A percentile compares a stretch with the other conserved stretches of the same genome.
Evolutionary conservation across 2,888 invertebrate species (phyloP).

Genomic region (Mesorhabditis belari): DNA sequence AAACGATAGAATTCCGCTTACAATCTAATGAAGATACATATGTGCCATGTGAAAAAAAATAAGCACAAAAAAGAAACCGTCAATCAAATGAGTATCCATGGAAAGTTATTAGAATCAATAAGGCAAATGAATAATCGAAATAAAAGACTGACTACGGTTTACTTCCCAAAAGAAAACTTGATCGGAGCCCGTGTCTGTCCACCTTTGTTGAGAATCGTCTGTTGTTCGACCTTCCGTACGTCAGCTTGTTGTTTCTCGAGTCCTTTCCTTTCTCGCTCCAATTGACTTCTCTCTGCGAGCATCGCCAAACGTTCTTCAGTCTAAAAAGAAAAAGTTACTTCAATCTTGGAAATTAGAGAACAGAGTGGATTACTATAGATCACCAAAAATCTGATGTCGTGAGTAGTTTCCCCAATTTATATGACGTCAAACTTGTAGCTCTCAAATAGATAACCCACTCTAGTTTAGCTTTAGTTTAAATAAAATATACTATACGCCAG

Average conservation of each 20-base stretch:
- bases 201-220: conserved; percentile 47
- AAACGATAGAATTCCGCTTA: not conserved
- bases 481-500: no score
- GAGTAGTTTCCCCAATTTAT: not conserved
- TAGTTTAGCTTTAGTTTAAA: not conserved
- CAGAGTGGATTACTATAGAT: not conserved
- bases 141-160: not conserved
- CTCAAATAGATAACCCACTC: not conserved
- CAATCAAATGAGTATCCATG: not conserved
- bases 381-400: not conserved
- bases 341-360: not conserved
- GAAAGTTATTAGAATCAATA: not conserved
- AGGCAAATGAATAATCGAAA: not conserved
- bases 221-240: conserved; percentile 40
- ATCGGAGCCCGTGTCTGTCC: conserved; percentile 41
- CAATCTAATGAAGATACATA: not conserved
- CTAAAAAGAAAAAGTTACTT: conserved; percentile 27
- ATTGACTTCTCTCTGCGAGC: conserved; percentile 41
- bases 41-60: not conserved
- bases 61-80: not conserved
- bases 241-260: conserved; percentile 33
- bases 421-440: not conserved
- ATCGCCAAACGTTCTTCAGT: conserved; percentile 49
- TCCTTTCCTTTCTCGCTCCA: conserved; percentile 42
- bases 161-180: conserved; percentile 34